Conservation (phyloP, 2,113 vertebrate genomes). For the Eclectus roratus region DNA sequence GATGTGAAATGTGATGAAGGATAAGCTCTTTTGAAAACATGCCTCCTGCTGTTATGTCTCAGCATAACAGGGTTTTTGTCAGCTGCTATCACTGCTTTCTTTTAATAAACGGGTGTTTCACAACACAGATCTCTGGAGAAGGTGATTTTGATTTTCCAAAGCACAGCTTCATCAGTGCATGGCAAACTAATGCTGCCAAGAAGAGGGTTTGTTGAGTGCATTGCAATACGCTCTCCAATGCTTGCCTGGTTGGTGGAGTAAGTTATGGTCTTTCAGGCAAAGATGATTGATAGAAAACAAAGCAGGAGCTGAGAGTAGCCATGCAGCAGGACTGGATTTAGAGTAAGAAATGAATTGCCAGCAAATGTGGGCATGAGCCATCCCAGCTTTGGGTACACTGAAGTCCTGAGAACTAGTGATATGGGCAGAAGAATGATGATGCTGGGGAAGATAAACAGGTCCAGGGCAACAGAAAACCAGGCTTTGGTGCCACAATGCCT, state of each 20-base stretch:
- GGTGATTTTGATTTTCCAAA: background rate
- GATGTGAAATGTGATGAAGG: background rate
- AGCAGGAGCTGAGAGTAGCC: background rate
- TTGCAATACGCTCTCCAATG: background rate
- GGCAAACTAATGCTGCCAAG: background rate
- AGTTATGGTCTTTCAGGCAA: background rate
- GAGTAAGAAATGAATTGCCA: background rate
- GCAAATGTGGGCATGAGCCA: background rate
- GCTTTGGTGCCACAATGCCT: background rate
- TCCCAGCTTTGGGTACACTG: background rate
- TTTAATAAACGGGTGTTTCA: background rate
- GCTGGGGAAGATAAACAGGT: background rate
- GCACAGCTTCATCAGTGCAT: background rate
- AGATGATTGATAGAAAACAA: background rate
- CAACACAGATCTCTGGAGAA: background rate
- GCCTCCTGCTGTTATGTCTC: background rate
- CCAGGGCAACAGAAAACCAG: background rate
- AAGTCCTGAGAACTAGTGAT: background rate
- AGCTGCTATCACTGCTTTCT: background rate
- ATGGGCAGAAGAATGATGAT: background rate
- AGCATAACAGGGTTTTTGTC: background rate
- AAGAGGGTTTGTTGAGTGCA: background rate
- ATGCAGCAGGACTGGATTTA: background rate
- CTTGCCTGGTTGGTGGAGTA: background rate
- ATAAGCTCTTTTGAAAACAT: background rate